Evolutionary conservation across 2,888 invertebrate species (phyloP).

Genomic region (Liopterus haemorrhoidalis): DNA sequence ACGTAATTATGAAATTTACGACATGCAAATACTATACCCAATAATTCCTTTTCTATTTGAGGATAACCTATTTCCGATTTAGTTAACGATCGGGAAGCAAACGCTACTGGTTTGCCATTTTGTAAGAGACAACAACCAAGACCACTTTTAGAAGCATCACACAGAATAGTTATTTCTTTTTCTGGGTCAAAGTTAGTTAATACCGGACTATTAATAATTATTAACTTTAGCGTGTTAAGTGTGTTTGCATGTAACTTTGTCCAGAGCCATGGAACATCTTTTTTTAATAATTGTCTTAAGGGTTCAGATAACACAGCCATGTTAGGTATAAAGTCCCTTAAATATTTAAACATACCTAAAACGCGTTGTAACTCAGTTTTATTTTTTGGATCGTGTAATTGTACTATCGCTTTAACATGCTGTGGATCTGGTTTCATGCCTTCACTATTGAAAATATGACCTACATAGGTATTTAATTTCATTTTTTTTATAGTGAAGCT

Average conservation of each 20-base stretch:
- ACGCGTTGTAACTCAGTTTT: constrained; percentile 25
- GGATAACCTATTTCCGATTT: constrained; percentile 29
- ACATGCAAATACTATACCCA: constrained; percentile 18
- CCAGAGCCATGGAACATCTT: constrained; percentile 22
- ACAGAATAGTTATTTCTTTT: not conserved
- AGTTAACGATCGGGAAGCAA: constrained; percentile 28
- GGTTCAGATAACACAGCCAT: not conserved
- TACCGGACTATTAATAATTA: constrained; percentile 9
- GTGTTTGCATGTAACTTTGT: constrained; percentile 10
- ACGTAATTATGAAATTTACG: constrained; percentile 25
- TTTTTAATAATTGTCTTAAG: constrained; percentile 18
- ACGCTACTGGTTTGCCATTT: constrained; percentile 17
- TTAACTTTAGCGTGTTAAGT: constrained; percentile 22
- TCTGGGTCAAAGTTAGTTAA: not conserved
- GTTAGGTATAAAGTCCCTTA: constrained; percentile 3
- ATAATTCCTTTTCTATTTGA: constrained; percentile 31
- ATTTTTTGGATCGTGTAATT: constrained; percentile 14
- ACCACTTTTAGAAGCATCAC: not conserved
- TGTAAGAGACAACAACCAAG: constrained; percentile 5
- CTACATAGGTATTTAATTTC: too few species aligned
- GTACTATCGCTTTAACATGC: constrained; percentile 8
- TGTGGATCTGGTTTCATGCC: constrained; percentile 9
- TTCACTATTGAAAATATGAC: constrained; percentile 14
- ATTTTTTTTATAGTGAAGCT: too few species aligned
- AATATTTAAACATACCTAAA: constrained; percentile 22